phyloP scores from a whole-genome alignment of 2,888 invertebrate species.

The Eristalinus aeneus region DNA sequence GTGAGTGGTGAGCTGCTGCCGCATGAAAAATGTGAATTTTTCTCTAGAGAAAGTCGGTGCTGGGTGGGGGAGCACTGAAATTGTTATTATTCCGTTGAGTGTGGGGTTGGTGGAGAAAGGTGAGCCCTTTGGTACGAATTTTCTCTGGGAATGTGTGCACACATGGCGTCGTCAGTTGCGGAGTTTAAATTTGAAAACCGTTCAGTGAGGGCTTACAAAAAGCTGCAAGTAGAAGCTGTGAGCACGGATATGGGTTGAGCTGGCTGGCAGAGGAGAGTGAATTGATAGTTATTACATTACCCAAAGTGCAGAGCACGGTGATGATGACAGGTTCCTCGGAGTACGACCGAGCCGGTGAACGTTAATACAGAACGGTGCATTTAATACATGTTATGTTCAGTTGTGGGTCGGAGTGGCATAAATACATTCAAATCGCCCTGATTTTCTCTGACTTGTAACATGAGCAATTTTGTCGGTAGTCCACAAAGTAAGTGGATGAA shows the following conservation, averaged over 20 bases:
- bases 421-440: neutral
- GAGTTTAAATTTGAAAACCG: neutral
- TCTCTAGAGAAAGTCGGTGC: neutral
- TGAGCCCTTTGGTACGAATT: neutral
- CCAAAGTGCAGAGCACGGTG: neutral
- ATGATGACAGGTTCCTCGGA: neutral
- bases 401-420: neutral
- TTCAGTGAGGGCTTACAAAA: neutral
- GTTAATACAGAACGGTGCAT: neutral
- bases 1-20: neutral
- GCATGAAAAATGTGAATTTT: slow-evolving; percentile 14
- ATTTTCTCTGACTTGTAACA: neutral
- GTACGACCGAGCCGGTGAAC: neutral
- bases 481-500: neutral
- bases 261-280: neutral
- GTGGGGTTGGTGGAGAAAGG: neutral
- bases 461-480: neutral
- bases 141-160: neutral
- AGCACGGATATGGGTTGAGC: neutral
- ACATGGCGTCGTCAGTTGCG: neutral
- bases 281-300: neutral
- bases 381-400: neutral
- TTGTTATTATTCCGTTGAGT: neutral
- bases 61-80: neutral
- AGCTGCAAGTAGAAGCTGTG: neutral